These are phyloP conservation scores for Eledona agricola DNA, from an alignment of 2,888 invertebrate species.

Conservation along the genomic window DNA sequence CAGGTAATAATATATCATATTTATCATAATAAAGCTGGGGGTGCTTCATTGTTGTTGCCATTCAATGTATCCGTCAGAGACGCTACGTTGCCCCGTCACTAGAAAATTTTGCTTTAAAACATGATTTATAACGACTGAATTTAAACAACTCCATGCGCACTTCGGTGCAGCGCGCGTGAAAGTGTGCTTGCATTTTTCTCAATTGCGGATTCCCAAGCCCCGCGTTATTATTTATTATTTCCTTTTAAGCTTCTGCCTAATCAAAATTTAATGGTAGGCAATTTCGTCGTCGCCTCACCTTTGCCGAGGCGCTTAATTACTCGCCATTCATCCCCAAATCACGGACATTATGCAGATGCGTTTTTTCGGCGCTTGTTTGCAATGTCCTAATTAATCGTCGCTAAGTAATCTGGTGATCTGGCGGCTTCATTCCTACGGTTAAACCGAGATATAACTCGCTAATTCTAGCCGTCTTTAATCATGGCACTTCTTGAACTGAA, in stretches of 20 bases:
- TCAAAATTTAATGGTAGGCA: conserved; percentile 1
- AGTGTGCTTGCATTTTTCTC: too few species aligned
- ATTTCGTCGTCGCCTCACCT: background rate
- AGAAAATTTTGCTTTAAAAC: too few species aligned
- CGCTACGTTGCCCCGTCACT: conserved; percentile 7
- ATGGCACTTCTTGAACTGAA: conserved; percentile 46
- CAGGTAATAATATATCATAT: conserved; percentile 41
- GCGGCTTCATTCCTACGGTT: conserved; percentile 32
- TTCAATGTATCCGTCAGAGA: conserved; percentile 29
- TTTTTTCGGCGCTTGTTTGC: conserved; percentile 2
- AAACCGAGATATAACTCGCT: conserved; percentile 36
- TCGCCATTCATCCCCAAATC: conserved; percentile 17
- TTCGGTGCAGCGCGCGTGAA: too few species aligned
- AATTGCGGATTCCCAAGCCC: too few species aligned
- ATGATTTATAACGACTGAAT: too few species aligned
- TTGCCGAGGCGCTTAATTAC: conserved; percentile 26
- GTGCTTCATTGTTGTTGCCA: conserved; percentile 36
- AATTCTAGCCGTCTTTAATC: conserved; percentile 46
- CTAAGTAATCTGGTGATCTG: conserved; percentile 35
- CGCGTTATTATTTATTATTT: too few species aligned
- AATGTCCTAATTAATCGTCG: conserved; percentile 8
- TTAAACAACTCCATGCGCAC: too few species aligned
- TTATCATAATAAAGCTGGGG: conserved; percentile 37
- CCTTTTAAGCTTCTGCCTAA: too few species aligned
- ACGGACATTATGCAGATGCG: conserved; percentile 22